A percentile compares a stretch with the other conserved stretches of the same genome.
These are phyloP conservation scores for Orchesellides sinensis DNA, from an alignment of 2,888 invertebrate genomes.

Conservation along the genomic window DNA sequence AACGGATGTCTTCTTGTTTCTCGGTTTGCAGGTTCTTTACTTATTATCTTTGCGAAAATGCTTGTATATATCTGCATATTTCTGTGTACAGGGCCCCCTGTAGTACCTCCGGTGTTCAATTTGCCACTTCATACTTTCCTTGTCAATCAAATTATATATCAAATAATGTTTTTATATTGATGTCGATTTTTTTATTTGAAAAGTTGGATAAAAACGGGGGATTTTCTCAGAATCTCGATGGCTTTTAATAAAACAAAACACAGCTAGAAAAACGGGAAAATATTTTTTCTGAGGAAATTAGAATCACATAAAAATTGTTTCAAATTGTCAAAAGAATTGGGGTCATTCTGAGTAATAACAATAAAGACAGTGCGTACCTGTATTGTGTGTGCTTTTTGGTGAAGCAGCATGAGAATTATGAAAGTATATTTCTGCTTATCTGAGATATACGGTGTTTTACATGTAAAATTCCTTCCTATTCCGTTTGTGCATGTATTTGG, in stretches of 20 bases:
- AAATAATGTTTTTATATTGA: too few relatives aligned
- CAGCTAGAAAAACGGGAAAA: conserved; percentile 13
- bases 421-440: too few relatives aligned
- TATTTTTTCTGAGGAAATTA: background rate
- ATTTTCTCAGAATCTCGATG: conserved; percentile 19
- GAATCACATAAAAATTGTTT: conserved; percentile 54
- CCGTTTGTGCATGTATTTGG: conserved; percentile 2
- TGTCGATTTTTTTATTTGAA: too few relatives aligned
- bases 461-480: background rate
- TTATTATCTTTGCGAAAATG: background rate
- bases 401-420: too few relatives aligned
- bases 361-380: background rate
- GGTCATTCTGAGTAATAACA: conserved; percentile 56
- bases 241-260: background rate
- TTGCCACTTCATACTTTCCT: too few relatives aligned
- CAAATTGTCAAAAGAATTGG: conserved; percentile 62
- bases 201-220: conserved; percentile 6
- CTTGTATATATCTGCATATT: background rate
- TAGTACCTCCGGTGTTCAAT: background rate
- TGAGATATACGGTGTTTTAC: conserved; percentile 5
- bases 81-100: background rate
- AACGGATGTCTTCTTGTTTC: conserved; percentile 58
- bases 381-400: too few relatives aligned
- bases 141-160: too few relatives aligned
- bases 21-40: conserved; percentile 44